Base-by-base conservation (phyloP, 2,888 invertebrate genomes). In the Caprella mutica region DNA sequence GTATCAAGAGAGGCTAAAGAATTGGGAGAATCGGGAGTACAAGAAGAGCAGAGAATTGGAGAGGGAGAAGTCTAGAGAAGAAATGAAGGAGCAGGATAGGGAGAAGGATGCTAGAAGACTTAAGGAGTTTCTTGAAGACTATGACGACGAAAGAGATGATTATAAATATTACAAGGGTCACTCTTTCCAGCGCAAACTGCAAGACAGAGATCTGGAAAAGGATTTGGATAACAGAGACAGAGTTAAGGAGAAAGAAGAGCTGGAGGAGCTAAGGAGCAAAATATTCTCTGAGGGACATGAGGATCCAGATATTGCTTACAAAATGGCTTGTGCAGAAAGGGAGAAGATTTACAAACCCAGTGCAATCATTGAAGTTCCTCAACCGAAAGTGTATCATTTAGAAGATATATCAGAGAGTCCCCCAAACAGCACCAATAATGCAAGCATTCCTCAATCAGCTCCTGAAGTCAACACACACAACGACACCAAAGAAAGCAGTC, bases 81-180 rank as follows among this genome's bases (percentile, higher is more conserved):
- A 86, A 46, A 79, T 84, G 66, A 84, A 86, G 69, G 85, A 88
- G 69, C 86, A 87, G 69, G 92, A 93, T 72, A 78, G 89, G 59
- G 85, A 86, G 72, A 81, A 84, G 59, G 97, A 98, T 75, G 94
- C 93, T 1, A 88, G 90, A 75, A 79, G 90, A 42, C 79, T 98
- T 55, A 92, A 93, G 74, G 92, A 96, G 77, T 99, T 99, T 74
- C 80, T 98, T 3, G 98, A 98, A 76, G 97, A 98, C 74, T 99
- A 99, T 71, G 96, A 97, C 71, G 98, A 98, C 73, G 94, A 96
- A 74, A 79, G 93, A 53, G 94, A 97, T 73, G 98, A 98, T 73
- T 80, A 86, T 50, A 96, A 96, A 76, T 98, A 89, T 76, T 98
- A 96, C 78, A 92, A 89, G 83, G 87, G 89, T 56, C 84, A 89